A percentile compares a stretch with the other conserved stretches of the same genome.
These are phyloP conservation scores for Ormia ochracea DNA, from an alignment of 2,888 invertebrate genomes.

Conservation along the genomic window DNA sequence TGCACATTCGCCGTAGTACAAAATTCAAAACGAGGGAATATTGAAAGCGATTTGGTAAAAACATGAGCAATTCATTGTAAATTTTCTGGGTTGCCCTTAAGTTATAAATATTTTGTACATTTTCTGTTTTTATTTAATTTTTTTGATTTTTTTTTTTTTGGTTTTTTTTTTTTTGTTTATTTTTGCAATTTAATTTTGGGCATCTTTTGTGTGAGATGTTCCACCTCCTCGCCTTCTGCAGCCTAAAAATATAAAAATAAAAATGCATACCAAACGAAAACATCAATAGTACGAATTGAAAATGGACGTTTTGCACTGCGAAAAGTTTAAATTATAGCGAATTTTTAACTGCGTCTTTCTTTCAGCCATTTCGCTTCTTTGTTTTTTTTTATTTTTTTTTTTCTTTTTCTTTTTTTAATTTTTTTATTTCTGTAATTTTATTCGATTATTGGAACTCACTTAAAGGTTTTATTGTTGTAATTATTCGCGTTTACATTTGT, in stretches of 20 bases:
- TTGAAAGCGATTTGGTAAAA: conserved; percentile 37
- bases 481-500: conserved; percentile 61
- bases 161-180: conserved; percentile 15
- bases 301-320: conserved; percentile 46
- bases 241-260: neutral
- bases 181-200: conserved; percentile 46
- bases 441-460: conserved; percentile 48
- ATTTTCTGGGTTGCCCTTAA: conserved; percentile 58
- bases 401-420: conserved; percentile 13
- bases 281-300: conserved; percentile 44
- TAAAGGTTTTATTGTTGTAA: conserved; percentile 57
- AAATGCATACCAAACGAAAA: neutral
- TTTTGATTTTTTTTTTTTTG: conserved; percentile 41
- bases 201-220: conserved; percentile 39
- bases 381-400: conserved; percentile 8
- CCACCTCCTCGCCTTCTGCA: conserved; percentile 49
- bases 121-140: conserved; percentile 12
- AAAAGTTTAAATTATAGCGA: conserved; percentile 60
- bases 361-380: conserved; percentile 9
- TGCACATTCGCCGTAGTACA: conserved; percentile 14
- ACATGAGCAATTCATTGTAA: conserved; percentile 61
- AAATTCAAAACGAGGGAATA: conserved; percentile 22
- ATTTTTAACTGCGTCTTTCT: conserved; percentile 46
- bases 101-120: conserved; percentile 57
- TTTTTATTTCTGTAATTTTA: neutral